These are phyloP conservation scores for Mohoua ochrocephala DNA, from an alignment of 2,113 vertebrate genomes.

Conservation along the genomic window DNA sequence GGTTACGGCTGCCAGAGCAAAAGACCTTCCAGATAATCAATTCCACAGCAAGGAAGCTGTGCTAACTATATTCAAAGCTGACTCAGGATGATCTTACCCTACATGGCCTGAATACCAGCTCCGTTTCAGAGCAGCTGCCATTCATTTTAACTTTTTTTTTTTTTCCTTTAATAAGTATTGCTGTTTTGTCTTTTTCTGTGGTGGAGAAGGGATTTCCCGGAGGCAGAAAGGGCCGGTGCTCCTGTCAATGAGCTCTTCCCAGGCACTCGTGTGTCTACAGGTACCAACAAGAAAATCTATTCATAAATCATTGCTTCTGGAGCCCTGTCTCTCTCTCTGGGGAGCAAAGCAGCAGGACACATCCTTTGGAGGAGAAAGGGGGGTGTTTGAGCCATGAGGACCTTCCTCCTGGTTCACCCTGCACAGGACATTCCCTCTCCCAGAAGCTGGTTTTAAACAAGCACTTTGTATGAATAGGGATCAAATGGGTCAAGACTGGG, in stretches of 20 bases:
- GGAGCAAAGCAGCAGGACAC: not conserved
- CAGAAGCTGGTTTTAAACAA: not conserved
- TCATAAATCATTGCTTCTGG: not conserved
- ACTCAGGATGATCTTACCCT: not conserved
- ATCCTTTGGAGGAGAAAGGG: not conserved
- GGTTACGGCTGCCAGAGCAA: not conserved
- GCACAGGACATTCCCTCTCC: not conserved
- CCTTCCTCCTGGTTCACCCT: not conserved
- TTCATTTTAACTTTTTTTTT: not conserved
- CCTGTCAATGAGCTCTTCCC: not conserved
- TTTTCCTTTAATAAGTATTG: not conserved
- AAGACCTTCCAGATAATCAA: not conserved
- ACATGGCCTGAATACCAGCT: not conserved
- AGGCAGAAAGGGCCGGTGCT: not conserved
- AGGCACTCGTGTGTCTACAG: fast-evolving
- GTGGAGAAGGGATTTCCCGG: not conserved
- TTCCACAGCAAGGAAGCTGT: not conserved
- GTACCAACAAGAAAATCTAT: not conserved
- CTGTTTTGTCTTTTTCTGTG: not conserved
- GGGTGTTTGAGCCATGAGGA: not conserved
- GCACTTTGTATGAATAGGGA: not conserved
- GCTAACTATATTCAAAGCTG: not conserved
- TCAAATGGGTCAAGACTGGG: not conserved
- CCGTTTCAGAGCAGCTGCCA: not conserved
- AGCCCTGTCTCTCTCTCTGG: not conserved